Evolutionary conservation across 2,797 vertebrate species (phyloP), one percentile per base, ranked within the genome.

Genomic region (Spinus pinus): DNA sequence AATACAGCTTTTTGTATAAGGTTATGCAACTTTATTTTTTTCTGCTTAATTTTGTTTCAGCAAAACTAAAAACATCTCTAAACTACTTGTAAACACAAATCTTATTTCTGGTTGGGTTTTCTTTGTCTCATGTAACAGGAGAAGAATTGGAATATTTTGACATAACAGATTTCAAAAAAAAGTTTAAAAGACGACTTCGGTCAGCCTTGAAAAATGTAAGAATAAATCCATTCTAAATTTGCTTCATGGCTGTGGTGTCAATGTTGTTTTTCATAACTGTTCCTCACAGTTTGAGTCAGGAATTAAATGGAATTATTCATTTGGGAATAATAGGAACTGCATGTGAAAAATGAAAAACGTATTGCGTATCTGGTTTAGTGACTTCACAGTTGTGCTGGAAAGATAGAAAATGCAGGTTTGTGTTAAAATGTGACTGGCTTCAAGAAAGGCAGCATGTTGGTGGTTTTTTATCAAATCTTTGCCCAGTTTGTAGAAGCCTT

Each of bases 141-240:
- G 98, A 98, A 72, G 98, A 98, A 85, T 92, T 83, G 12, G 87
- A 95, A 20, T 71, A 94, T 95, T 97, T 98, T 78, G 98, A 99
- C 69, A 72, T 99, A 88, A 96, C 71, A 27, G 95, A 98, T 83
- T 99, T 99, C 96, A 98, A 97, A 95, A 97, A 98, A 62, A 97
- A 97, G 51, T 98, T 99, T 92, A 98, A 98, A 97, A 95, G 95
- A 82, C 97, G 95, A 83, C 98, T 99, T 86, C 94, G n/a, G n/a
- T 97, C 98, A 81, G 94, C 98, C 50, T 88, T 98, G 94, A 98
- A 94, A 98, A 98, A 99, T 46, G 99, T 99, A 98, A 98, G 98
- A 74, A 78, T 64, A 85, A 92, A 93, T 66, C 49, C 35, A 58
- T 71, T 86, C 44, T 70, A n/a, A 60, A 57, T 77, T 50, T 71